Conservation (phyloP, 2,797 vertebrate genomes). For the Sphenodon punctatus region DNA sequence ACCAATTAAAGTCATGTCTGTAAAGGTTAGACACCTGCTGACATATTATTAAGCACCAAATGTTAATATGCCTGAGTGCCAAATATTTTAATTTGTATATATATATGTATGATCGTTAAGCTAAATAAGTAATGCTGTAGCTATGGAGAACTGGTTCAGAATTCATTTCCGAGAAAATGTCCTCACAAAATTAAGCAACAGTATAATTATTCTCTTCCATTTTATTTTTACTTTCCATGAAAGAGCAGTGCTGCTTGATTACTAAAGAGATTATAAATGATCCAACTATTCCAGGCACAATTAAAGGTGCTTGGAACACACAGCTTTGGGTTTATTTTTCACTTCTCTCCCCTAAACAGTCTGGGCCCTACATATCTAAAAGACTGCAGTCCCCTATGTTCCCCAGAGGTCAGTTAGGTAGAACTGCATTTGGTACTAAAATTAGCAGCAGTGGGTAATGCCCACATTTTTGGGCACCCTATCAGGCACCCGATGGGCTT, state of each 20-base stretch:
- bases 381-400: too few species aligned
- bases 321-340: too few species aligned
- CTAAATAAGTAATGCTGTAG: not conserved
- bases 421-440: too few species aligned
- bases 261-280: not conserved
- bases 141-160: not conserved
- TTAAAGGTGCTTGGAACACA: too few species aligned
- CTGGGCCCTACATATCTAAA: too few species aligned
- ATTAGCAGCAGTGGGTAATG: too few species aligned
- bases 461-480: too few species aligned
- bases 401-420: too few species aligned
- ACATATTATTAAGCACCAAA: not conserved
- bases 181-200: not conserved
- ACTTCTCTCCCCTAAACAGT: too few species aligned
- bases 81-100: not conserved
- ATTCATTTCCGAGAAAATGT: not conserved
- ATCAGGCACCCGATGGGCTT: too few species aligned
- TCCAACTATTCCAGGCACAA: too few species aligned
- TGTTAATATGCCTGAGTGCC: not conserved
- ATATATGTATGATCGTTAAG: not conserved
- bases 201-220: fast-evolving
- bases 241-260: not conserved
- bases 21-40: not conserved
- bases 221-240: not conserved
- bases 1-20: not conserved